Evolutionary conservation across 2,888 invertebrate species (phyloP).

Genomic region (Hydropsyche betteni): DNA sequence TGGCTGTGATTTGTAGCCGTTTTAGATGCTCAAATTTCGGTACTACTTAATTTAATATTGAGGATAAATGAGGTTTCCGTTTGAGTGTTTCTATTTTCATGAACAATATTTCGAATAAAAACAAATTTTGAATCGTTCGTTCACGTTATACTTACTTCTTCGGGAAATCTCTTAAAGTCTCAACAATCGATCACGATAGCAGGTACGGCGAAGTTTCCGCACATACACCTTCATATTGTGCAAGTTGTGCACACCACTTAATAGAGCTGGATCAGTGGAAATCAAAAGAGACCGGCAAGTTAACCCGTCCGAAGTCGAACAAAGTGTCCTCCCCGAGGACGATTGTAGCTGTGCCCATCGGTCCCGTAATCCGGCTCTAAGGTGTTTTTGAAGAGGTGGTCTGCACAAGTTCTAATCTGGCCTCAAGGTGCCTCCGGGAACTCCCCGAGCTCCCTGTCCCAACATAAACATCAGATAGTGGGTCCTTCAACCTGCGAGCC

Average conservation of each 20-base stretch:
- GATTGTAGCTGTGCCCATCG: slow-evolving; percentile 38
- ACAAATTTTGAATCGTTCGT: no score
- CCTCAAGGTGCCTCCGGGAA: slow-evolving; percentile 44
- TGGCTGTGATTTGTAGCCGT: no score
- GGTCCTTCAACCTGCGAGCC: slow-evolving; percentile 48
- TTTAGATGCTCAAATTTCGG: no score
- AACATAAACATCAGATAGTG: slow-evolving; percentile 47
- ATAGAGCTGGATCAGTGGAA: slow-evolving; percentile 25
- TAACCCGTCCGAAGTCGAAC: slow-evolving; percentile 17
- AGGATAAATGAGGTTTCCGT: no score
- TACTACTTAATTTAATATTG: no score
- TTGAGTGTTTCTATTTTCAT: no score
- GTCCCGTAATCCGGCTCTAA: slow-evolving; percentile 49
- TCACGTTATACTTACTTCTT: no score
- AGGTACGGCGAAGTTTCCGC: no score
- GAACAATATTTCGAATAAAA: no score
- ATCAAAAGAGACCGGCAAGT: slow-evolving; percentile 25
- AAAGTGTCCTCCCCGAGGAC: slow-evolving; percentile 26
- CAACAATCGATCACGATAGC: no score
- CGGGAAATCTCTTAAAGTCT: no score
- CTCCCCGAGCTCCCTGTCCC: slow-evolving; percentile 35
- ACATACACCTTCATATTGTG: neutral
- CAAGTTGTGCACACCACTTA: neutral
- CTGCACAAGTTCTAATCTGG: slow-evolving; percentile 50
- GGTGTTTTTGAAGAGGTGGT: slow-evolving; percentile 49